Evolutionary conservation across 1,140 invertebrate genomes (phyloP), one percentile per base, ranked within the genome.

Genomic region (Gonioctena quinquepunctata): DNA sequence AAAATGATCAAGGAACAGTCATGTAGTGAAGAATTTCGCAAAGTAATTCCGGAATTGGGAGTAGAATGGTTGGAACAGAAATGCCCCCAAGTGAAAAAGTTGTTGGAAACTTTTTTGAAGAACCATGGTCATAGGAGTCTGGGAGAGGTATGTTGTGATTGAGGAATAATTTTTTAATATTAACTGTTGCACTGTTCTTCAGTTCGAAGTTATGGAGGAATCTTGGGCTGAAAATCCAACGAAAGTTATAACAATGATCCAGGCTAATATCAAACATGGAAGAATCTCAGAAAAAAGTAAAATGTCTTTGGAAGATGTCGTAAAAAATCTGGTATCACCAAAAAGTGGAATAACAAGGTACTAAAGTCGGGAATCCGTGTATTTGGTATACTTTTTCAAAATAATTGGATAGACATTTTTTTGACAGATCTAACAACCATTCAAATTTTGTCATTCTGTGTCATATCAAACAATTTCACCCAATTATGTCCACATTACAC

Each of bases 101-200:
- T 86, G 52, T 87, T 92, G 25, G 72, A 84, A 1, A 71, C 82
- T 3, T 93, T 95, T 77, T 80, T 94, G n/a, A 72, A 87, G n/a
- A 83, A 86, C 69, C 91, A 94, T 77, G 93, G 92, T 1, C 91
- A 94, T 81, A 86, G 93, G 71, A 87, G 88, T 72, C 83, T 92
- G 25, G 88, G 89, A 82, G 94, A 95, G 85, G 91, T 92, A 80
- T 18, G 8, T 54, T 6, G 6, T 42, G n/a, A 7, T 42, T 7
- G 6, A n/a, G n/a, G n/a, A 42, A 42, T 7, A 42, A 42, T n/a
- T 42, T 42, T 6, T 7, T n/a, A 42, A 42, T 42, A 42, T 7
- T 42, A 42, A 42, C 33, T 42, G n/a, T 42, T 16, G 27, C 4
- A 16, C 13, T 11, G n/a, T 26, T 25, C 80, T 83, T 25, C 76